Conservation (phyloP, 2,113 vertebrate species). For the Nothocercus julius region DNA sequence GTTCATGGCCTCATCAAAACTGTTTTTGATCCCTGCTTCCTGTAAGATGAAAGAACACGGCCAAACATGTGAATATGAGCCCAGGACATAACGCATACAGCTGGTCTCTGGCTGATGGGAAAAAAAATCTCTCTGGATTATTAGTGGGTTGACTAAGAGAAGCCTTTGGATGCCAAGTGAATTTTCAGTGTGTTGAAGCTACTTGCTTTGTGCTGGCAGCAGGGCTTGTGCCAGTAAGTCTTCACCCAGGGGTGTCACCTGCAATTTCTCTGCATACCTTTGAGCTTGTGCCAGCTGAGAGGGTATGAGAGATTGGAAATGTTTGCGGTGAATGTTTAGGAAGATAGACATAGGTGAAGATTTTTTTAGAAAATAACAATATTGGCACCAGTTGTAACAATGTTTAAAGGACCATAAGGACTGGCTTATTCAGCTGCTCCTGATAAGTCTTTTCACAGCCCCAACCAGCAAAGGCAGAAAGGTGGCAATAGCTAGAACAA, state of each 20-base stretch:
- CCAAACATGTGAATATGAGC: background rate
- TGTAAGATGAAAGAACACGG: background rate
- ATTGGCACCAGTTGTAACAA: rapidly evolving
- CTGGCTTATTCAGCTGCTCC: rapidly evolving
- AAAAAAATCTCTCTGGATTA: background rate
- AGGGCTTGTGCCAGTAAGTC: background rate
- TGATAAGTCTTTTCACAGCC: background rate
- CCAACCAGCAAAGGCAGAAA: background rate
- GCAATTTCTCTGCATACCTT: background rate
- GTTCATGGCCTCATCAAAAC: background rate
- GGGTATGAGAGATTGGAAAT: background rate
- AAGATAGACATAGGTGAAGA: background rate
- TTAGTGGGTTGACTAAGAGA: background rate
- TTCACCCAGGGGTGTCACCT: background rate
- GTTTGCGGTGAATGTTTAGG: background rate
- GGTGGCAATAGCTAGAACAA: background rate
- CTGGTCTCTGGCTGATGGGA: background rate
- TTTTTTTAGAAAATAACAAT: rapidly evolving
- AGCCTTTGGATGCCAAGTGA: background rate
- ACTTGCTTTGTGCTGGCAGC: background rate
- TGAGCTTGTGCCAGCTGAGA: background rate
- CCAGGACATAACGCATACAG: background rate
- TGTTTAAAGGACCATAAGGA: background rate
- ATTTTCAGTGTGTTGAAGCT: background rate
- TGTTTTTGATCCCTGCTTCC: background rate